These are phyloP conservation scores for Meteorus cinctellus DNA, from an alignment of 2,888 invertebrate species.

Conservation along the genomic window DNA sequence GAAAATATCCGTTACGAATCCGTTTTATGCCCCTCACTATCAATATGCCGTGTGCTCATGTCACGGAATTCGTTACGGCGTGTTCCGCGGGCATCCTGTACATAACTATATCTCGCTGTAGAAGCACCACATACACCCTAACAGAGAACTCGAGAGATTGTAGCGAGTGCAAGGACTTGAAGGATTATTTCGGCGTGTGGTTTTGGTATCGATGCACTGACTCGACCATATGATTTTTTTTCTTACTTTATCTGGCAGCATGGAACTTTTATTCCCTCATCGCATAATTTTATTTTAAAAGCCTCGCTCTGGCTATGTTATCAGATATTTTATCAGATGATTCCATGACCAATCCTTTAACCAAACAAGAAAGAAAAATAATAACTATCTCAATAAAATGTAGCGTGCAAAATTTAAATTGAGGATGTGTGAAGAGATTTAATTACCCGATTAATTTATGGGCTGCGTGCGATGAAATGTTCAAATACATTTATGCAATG, in stretches of 20 bases:
- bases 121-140: background rate
- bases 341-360: background rate
- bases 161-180: background rate
- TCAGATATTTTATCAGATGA: background rate
- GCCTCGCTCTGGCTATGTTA: background rate
- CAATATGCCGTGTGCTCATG: conserved; percentile 16
- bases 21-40: conserved; percentile 23
- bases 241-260: background rate
- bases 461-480: background rate
- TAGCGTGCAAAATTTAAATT: conserved; percentile 41
- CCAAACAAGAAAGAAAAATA: background rate
- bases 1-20: conserved; percentile 32
- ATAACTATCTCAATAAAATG: conserved; percentile 38
- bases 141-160: background rate
- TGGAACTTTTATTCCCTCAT: background rate
- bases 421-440: conserved; percentile 4
- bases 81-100: background rate
- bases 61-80: conserved; percentile 12
- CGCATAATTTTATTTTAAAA: background rate
- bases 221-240: conserved; percentile 24
- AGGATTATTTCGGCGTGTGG: conserved; percentile 19
- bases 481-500: background rate
- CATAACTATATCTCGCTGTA: background rate
- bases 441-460: background rate
- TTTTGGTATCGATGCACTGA: conserved; percentile 31